A percentile compares a stretch with the other conserved stretches of the same genome.
These are phyloP conservation scores for Oryzias curvinotus DNA, from an alignment of 2,113 vertebrate genomes.

Conservation along the genomic window DNA sequence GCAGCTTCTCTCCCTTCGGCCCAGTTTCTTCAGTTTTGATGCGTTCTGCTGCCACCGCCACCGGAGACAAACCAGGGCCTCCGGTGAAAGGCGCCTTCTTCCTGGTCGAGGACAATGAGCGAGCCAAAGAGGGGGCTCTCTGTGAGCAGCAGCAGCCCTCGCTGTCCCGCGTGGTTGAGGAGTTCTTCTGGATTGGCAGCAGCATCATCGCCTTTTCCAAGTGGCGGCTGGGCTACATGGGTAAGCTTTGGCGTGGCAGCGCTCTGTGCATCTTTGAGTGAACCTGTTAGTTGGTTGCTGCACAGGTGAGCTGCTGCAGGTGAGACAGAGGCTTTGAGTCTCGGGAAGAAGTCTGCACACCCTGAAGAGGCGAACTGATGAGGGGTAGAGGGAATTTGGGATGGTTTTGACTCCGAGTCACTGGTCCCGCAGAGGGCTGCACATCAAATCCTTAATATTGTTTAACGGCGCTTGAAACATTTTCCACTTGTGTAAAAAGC, in stretches of 20 bases:
- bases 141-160: constrained; percentile 63
- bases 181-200: constrained; percentile 85
- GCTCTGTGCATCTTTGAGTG: too few species aligned
- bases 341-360: too few species aligned
- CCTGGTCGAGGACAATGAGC: constrained; percentile 19
- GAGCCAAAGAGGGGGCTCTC: constrained; percentile 16
- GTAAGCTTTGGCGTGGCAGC: constrained; percentile 75
- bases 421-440: too few species aligned
- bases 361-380: too few species aligned
- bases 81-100: constrained; percentile 53
- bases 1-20: constrained; percentile 27
- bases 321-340: too few species aligned
- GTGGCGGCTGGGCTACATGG: constrained; percentile 84
- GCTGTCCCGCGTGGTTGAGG: constrained; percentile 75
- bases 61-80: constrained; percentile 50
- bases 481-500: too few species aligned
- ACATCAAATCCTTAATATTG: too few species aligned
- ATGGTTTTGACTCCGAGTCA: too few species aligned
- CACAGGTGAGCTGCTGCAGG: too few species aligned
- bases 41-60: constrained; percentile 32
- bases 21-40: constrained; percentile 47
- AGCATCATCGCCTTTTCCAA: constrained; percentile 76
- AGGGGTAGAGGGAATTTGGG: too few species aligned
- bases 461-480: too few species aligned
- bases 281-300: too few species aligned